These are phyloP conservation scores for Eurosta solidaginis DNA, from an alignment of 1,140 invertebrate species.

Conservation along the genomic window DNA sequence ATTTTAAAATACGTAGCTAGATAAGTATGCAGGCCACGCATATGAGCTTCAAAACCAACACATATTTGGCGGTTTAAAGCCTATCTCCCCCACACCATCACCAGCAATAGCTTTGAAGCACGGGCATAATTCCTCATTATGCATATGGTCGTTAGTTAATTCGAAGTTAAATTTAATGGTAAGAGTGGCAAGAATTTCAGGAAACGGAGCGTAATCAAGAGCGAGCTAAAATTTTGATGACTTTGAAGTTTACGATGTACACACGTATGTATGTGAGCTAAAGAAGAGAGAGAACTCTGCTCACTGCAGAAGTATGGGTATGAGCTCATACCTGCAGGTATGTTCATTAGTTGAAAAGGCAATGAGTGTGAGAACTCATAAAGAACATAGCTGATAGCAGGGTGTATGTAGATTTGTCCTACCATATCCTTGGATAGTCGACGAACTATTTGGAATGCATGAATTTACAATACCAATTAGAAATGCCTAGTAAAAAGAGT, in stretches of 20 bases:
- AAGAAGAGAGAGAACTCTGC: neutral
- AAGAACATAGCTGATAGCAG: too few species aligned
- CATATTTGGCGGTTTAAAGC: neutral
- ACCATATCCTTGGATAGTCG: too few species aligned
- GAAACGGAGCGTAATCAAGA: neutral
- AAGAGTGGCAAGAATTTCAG: neutral
- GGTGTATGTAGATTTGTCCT: too few species aligned
- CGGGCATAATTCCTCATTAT: neutral
- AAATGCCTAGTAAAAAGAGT: too few species aligned
- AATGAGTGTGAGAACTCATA: too few species aligned
- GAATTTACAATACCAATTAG: too few species aligned
- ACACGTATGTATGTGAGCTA: neutral
- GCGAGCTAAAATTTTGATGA: neutral
- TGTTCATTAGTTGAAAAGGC: too few species aligned
- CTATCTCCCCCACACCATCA: neutral
- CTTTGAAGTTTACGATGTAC: too few species aligned
- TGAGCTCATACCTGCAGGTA: neutral
- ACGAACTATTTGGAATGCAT: too few species aligned
- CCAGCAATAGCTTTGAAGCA: neutral
- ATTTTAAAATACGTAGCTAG: too few species aligned
- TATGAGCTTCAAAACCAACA: too few species aligned
- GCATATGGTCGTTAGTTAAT: constrained; percentile 26
- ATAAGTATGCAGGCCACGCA: too few species aligned
- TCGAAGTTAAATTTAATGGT: constrained; percentile 27
- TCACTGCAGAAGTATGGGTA: neutral